Base-by-base conservation (phyloP, 2,888 invertebrate genomes). In the Pherbina coryleti region DNA sequence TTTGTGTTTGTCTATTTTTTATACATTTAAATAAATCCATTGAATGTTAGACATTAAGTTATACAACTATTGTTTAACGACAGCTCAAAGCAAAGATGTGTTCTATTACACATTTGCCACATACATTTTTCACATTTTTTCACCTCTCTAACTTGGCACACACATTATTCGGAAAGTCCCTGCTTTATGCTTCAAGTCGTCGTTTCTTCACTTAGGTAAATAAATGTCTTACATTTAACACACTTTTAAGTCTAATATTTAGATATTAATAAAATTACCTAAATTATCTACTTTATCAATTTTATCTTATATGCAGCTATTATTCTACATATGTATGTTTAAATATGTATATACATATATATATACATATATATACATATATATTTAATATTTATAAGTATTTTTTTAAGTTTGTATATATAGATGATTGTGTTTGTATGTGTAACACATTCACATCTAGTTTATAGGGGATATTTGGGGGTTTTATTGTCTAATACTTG, bases 401-500 rank as follows among this genome's bases (percentile, higher is more conserved):
- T 71, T 19, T 66, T 53, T 51, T 37, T 64, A 25, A 57, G 37
- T 71, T n/a, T 70, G 64, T 67, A 34, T 25, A 34, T 62, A 49
- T n/a, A 70, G 34, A 60, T 73, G 44, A 62, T 28, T 67, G 31
- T 28, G 67, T 34, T 51, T 75, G 67, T 72, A 37, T 72, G 51
- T 67, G 11, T 55, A 8, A 25, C 19, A 28, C 51, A 11, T 31
- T 71, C 28, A 14, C 44, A 44, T 11, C 44, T 44, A 44, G 4
- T 14, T 44, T 44, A 44, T 44, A 60, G 5, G 22, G 72, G 37
- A 37, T 51, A 3, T 34, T 57, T 34, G 60, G 57, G 51, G 25
- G 55, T 73, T 64, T 62, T 73, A 71, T 71, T 71, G 71, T 71
- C 71, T 71, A 71, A 71, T 55, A 34, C 28, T 66, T 53, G 53